A percentile compares a stretch with the other conserved stretches of the same genome.
phyloP scores from a whole-genome alignment of 2,797 vertebrate species.

The Lithobates sylvaticus region DNA sequence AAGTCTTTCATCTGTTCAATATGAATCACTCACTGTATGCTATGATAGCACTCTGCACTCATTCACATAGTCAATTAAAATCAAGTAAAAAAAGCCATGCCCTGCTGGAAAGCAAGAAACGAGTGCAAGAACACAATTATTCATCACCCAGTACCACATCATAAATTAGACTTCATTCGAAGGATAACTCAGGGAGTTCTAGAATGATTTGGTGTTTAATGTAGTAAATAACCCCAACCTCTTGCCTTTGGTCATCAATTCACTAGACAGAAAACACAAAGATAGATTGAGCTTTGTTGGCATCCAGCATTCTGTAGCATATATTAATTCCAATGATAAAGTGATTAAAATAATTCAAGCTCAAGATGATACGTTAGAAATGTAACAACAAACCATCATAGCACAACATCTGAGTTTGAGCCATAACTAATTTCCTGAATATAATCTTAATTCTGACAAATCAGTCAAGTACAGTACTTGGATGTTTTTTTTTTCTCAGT shows the following conservation, averaged over 20 bases:
- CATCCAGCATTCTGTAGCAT: constrained; percentile 1
- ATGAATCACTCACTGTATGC: constrained; percentile 57
- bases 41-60: constrained; percentile 45
- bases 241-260: constrained; percentile 31
- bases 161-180: constrained; percentile 49
- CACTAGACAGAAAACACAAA: constrained; percentile 16
- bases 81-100: constrained; percentile 11
- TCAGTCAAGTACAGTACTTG: too few species aligned
- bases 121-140: constrained; percentile 30
- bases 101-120: constrained; percentile 22
- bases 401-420: background rate
- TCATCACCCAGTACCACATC: constrained; percentile 32
- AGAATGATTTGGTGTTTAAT: constrained; percentile 18
- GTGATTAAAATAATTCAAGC: background rate
- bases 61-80: constrained; percentile 59
- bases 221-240: constrained; percentile 25
- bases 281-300: constrained; percentile 3
- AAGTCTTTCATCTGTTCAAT: constrained; percentile 58
- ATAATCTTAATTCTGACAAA: background rate
- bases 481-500: too few species aligned
- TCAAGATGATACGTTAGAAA: background rate
- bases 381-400: background rate
- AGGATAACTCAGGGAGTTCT: constrained; percentile 8
- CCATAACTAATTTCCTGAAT: background rate
- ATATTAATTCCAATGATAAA: background rate